Conservation (phyloP, 2,797 vertebrate species). For the Squalus acanthias region DNA sequence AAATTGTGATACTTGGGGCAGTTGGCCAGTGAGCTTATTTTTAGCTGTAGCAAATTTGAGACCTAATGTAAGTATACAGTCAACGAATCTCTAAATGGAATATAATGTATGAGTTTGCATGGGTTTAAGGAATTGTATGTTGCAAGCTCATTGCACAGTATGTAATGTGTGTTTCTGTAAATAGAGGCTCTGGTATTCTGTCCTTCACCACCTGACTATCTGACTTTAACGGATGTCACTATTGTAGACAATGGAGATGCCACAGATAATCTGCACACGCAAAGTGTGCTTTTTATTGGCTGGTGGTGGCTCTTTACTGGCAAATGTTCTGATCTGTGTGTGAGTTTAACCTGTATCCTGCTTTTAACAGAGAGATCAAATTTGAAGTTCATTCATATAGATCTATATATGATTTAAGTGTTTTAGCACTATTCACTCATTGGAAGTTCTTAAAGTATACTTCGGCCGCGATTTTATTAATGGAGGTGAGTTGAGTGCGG, state of each 20-base stretch:
- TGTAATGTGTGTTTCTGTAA: not conserved
- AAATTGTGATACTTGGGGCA: not conserved
- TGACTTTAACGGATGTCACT: not conserved
- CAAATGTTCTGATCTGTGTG: not conserved
- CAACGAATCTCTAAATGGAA: not conserved
- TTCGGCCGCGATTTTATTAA: too few relatives aligned
- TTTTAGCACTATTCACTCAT: not conserved
- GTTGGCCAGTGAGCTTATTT: too few relatives aligned
- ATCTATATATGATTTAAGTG: not conserved
- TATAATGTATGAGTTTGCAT: not conserved
- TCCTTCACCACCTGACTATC: too few relatives aligned
- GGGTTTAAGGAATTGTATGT: not conserved
- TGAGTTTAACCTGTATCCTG: not conserved
- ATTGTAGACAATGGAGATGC: not conserved
- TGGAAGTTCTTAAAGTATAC: too few relatives aligned
- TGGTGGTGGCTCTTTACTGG: not conserved
- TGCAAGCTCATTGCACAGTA: too few relatives aligned
- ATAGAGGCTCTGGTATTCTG: not conserved
- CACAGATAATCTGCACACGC: not conserved
- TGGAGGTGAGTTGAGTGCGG: too few relatives aligned
- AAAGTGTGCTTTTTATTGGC: not conserved
- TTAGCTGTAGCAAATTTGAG: too few relatives aligned
- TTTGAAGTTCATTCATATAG: not conserved
- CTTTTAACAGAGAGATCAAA: not conserved
- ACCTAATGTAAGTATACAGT: too few relatives aligned